Evolutionary conservation across 1,140 invertebrate species (phyloP).

Genomic region (Pygmarrhopalites habei): DNA sequence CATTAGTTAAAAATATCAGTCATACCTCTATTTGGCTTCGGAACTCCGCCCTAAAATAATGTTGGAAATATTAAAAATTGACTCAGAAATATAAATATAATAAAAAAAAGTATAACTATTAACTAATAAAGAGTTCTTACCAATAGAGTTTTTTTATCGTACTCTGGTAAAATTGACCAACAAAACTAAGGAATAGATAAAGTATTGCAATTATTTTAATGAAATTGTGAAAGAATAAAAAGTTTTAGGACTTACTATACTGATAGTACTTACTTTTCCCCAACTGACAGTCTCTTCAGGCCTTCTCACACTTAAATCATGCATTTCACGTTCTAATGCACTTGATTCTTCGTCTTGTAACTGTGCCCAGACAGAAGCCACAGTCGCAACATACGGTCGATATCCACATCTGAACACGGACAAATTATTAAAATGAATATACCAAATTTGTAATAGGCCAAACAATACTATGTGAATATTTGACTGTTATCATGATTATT

Average conservation of each 20-base stretch:
- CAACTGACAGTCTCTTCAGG: conserved; percentile 14
- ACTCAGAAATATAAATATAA: neutral
- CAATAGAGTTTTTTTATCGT: conserved; percentile 18
- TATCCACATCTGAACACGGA: conserved; percentile 17
- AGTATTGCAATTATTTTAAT: too few species aligned
- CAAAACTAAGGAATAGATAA: too few species aligned
- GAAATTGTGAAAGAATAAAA: too few species aligned
- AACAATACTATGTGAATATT: neutral
- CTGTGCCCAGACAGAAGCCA: neutral
- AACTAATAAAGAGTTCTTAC: conserved; percentile 6
- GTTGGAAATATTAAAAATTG: neutral
- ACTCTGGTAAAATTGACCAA: conserved; percentile 5
- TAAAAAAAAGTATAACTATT: neutral
- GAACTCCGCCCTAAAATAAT: conserved; percentile 19
- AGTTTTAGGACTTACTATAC: too few species aligned
- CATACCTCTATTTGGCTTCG: conserved; percentile 11
- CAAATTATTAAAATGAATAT: neutral
- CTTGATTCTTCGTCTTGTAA: neutral
- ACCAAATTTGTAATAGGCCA: neutral
- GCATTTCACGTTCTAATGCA: conserved; percentile 11
- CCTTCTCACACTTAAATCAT: neutral
- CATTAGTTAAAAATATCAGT: conserved; percentile 4
- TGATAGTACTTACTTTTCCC: too few species aligned
- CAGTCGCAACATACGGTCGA: conserved; percentile 17
- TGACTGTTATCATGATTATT: neutral